Evolutionary conservation across 2,888 invertebrate species (phyloP), one percentile per base, ranked within the genome.

Genomic region (Troilus luridus): DNA sequence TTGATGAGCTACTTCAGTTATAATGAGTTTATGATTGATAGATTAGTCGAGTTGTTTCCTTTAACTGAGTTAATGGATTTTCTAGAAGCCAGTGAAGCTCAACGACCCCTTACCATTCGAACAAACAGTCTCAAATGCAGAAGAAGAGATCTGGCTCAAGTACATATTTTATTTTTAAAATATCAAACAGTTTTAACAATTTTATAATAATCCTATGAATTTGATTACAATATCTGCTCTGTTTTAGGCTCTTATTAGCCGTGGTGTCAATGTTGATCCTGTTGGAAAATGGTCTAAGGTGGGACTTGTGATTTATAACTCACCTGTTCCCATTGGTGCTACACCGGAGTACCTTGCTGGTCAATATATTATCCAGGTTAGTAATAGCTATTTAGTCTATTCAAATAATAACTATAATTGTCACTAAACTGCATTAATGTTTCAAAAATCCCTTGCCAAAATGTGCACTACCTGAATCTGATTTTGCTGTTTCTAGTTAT

Each of bases 291-390:
- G 99, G 99, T 98, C 98, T 88, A 99, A 99, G 95, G 98, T 99
- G 2, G 99, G 99, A 19, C 95, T 99, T 62, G 98, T 99, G 3
- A 96, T 99, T 14, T 99, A 98, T 94, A 98, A 98, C 93, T 97
- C 99, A 0, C 98, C 98, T 93, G 99, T 99, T 0, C 99, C 99
- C 0, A 95, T 99, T 93, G 99, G 99, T 92, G 99, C 99, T 1
- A 99, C 99, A 0, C 99, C 99, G 0, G 99, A 99, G 95, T 99
- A 99, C 95, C 95, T 99, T 92, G 99, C 99, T 88, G 99, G 99
- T 0, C 98, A 99, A 94, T 99, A 99, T 94, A 98, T 99, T 94
- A 95, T 99, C 91, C 99, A 98, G 94, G 93, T 93, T 41, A 88
- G 64, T 24, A 14, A 8, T 41, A 12, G 24, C 27, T 27, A 27